These are phyloP conservation scores for Acarapis woodi DNA, from an alignment of 1,140 invertebrate species.

Conservation along the genomic window DNA sequence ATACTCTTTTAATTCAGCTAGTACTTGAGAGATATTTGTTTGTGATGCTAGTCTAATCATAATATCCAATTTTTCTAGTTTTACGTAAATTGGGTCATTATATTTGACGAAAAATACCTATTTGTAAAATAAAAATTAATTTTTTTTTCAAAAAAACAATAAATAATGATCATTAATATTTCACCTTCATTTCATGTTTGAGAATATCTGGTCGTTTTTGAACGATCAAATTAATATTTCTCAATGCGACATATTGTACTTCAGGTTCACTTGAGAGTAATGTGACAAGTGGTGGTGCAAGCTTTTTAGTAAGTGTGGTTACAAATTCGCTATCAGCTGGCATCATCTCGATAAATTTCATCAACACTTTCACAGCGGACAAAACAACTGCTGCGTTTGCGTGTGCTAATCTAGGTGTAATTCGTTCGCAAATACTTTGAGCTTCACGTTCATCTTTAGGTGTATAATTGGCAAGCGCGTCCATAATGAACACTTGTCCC, in stretches of 20 bases:
- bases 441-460: conserved; percentile 93
- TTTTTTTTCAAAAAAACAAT: too few relatives aligned
- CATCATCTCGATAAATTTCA: conserved; percentile 96
- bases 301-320: conserved; percentile 69
- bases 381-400: conserved; percentile 98
- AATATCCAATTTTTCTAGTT: conserved; percentile 95
- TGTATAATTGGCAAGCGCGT: conserved; percentile 85
- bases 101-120: conserved; percentile 99
- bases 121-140: too few relatives aligned
- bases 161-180: too few relatives aligned
- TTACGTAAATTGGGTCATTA: conserved; percentile 99
- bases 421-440: conserved; percentile 95
- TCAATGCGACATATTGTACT: conserved; percentile 87
- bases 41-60: conserved; percentile 97
- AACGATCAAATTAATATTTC: conserved; percentile 97
- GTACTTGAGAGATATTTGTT: conserved; percentile 88
- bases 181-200: conserved; percentile 99
- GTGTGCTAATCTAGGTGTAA: conserved; percentile 86
- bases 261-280: conserved; percentile 91
- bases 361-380: conserved; percentile 82
- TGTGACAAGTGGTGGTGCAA: conserved; percentile 94
- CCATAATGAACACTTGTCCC: conserved; percentile 95
- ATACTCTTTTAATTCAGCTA: conserved; percentile 96
- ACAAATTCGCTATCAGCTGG: conserved; percentile 72
- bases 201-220: conserved; percentile 94